Evolutionary conservation across 1,140 invertebrate genomes (phyloP).

Genomic region (Aphelenchoides fujianensis): DNA sequence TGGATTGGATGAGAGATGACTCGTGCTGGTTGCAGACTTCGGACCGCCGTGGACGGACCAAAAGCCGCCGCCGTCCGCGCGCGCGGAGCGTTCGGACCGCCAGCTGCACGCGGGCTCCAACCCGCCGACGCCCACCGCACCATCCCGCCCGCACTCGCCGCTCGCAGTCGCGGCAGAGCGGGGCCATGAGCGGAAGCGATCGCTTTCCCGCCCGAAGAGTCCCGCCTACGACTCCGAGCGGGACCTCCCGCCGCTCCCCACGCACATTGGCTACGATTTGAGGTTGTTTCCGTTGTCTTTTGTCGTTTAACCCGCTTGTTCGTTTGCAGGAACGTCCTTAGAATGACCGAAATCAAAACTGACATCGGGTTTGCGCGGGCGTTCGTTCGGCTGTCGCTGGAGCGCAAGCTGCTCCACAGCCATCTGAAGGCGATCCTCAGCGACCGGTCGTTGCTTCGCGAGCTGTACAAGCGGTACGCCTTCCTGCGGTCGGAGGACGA

Average conservation of each 20-base stretch:
- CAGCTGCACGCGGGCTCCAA: not conserved
- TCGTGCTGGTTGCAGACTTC: not conserved
- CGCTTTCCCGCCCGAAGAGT: conserved; percentile 55
- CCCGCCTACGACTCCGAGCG: conserved; percentile 39
- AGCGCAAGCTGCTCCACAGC: conserved; percentile 90
- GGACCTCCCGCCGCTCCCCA: conserved; percentile 52
- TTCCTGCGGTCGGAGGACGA: conserved; percentile 96
- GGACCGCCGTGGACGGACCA: not conserved
- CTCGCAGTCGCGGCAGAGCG: not conserved
- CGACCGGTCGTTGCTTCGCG: conserved; percentile 79
- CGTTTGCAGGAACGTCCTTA: conserved; percentile 52
- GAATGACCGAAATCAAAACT: conserved; percentile 91
- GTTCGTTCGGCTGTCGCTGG: conserved; percentile 90
- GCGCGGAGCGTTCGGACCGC: not conserved
- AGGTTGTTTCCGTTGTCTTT: conserved; percentile 51
- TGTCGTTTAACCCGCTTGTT: too few relatives aligned
- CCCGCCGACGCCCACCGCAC: conserved; percentile 6
- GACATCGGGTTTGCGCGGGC: conserved; percentile 94
- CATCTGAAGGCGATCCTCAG: conserved; percentile 84
- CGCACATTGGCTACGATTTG: conserved; percentile 56
- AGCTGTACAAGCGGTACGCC: conserved; percentile 88
- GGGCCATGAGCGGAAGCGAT: conserved; percentile 39
- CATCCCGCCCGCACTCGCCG: not conserved
- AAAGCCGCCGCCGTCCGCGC: not conserved
- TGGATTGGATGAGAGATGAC: too few relatives aligned